These are phyloP conservation scores for Acleris cristana DNA, from an alignment of 2,888 invertebrate genomes.

Conservation along the genomic window DNA sequence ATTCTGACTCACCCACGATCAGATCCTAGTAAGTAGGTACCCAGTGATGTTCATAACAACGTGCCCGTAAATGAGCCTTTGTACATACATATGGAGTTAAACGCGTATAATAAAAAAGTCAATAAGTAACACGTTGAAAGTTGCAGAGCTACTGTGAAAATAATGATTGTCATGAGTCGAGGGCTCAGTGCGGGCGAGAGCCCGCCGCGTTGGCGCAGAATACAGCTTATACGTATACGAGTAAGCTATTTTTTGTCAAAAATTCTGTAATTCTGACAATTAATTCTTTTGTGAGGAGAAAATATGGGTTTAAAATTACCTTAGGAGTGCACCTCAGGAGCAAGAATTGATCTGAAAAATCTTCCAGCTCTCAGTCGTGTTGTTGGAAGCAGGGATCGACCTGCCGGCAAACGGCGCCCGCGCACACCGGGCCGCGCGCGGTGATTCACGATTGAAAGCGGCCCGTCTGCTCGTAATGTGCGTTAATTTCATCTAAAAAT, in stretches of 20 bases:
- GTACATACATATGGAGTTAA: not conserved
- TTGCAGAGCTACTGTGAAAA: constrained; percentile 14
- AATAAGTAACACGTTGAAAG: constrained; percentile 20
- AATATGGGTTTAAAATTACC: too few species aligned
- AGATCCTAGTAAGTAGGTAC: too few species aligned
- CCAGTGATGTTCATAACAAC: not conserved
- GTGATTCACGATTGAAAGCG: constrained; percentile 75
- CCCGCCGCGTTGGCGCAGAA: too few species aligned
- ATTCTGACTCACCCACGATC: too few species aligned
- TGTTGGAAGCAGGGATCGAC: not conserved
- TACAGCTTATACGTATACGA: too few species aligned
- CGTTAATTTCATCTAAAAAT: constrained; percentile 83
- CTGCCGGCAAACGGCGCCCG: not conserved
- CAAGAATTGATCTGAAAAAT: too few species aligned
- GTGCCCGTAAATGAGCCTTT: not conserved
- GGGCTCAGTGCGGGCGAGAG: constrained; percentile 20
- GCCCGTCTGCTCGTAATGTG: constrained; percentile 75
- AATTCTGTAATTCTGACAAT: too few species aligned
- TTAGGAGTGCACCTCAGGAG: too few species aligned
- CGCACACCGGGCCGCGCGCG: constrained; percentile 46
- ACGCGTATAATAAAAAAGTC: constrained; percentile 9
- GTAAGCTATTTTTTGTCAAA: too few species aligned
- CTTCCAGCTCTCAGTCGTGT: not conserved
- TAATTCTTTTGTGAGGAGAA: too few species aligned
- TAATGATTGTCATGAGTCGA: not conserved